Conservation (phyloP, 2,113 vertebrate genomes). For the Ctenodactylus gundi region DNA sequence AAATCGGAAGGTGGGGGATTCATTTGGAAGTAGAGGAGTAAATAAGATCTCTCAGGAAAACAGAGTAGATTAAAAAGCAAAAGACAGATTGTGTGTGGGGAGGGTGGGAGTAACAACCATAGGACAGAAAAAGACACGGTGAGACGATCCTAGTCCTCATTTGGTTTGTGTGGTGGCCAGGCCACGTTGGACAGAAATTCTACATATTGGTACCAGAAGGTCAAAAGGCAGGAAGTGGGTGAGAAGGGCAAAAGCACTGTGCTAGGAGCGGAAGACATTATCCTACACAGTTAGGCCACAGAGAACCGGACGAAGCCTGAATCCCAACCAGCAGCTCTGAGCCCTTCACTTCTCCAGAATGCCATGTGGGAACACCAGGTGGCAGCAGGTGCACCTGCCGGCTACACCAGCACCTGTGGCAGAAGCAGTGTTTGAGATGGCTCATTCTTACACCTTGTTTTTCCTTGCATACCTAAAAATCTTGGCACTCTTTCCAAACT, state of each 20-base stretch:
- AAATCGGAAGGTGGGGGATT: fast-evolving
- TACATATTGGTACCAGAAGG: background rate
- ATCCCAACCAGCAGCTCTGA: background rate
- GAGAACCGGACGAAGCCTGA: background rate
- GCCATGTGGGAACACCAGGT: fast-evolving
- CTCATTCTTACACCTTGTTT: background rate
- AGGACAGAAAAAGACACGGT: background rate
- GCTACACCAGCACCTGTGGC: fast-evolving
- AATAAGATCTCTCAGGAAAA: background rate
- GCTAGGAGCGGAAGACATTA: fast-evolving
- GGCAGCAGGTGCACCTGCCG: background rate
- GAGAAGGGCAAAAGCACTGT: background rate
- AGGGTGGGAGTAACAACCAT: background rate
- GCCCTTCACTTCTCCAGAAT: background rate
- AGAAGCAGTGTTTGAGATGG: background rate
- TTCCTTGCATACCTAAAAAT: background rate
- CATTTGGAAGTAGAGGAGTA: background rate
- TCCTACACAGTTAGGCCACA: background rate
- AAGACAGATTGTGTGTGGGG: background rate
- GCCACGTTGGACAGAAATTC: background rate
- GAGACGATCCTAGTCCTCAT: background rate
- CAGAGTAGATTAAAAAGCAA: background rate
- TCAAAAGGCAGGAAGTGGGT: background rate
- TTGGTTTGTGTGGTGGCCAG: background rate
- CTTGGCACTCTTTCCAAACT: background rate